A percentile compares a stretch with the other conserved stretches of the same genome.
Conservation (phyloP, 2,797 vertebrate species). For the Eupleurogrammus muticus region DNA sequence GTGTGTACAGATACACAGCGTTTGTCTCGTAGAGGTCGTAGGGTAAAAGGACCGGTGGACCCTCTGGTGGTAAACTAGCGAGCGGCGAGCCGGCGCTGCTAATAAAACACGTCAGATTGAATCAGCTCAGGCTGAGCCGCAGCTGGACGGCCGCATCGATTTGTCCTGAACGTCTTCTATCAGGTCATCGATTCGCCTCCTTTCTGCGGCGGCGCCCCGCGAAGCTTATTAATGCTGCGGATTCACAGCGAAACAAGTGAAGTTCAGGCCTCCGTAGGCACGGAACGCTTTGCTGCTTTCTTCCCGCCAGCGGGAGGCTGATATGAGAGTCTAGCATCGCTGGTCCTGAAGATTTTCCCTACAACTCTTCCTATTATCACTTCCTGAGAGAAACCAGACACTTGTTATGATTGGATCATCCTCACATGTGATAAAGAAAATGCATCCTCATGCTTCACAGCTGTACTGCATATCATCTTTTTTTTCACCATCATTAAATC, state of each 20-base stretch:
- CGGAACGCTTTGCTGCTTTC: slow-evolving; percentile 2
- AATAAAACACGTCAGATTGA: neutral
- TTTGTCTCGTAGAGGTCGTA: slow-evolving; percentile 11
- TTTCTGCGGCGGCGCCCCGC: neutral
- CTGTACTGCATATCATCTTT: no score
- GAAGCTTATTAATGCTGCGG: neutral
- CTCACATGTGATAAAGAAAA: no score
- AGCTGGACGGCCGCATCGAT: neutral
- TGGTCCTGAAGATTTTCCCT: no score
- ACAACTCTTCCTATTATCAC: no score
- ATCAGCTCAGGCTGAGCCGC: neutral
- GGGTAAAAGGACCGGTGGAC: slow-evolving; percentile 1
- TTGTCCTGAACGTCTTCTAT: neutral
- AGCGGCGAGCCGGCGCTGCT: neutral
- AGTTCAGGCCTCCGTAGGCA: slow-evolving; percentile 14
- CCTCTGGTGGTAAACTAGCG: slow-evolving; percentile 33
- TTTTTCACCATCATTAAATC: no score
- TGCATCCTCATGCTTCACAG: no score
- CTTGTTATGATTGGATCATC: no score
- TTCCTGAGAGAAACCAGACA: neutral
- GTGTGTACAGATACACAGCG: neutral
- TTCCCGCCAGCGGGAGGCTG: neutral
- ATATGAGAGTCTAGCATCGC: no score
- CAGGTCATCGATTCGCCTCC: neutral
- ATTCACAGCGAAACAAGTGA: slow-evolving; percentile 37